Percentiles rank a stretch among this genome's conserved stretches.
These are phyloP conservation scores for Creontiades dilutus DNA, from an alignment of 2,888 invertebrate genomes.

Conservation along the genomic window DNA sequence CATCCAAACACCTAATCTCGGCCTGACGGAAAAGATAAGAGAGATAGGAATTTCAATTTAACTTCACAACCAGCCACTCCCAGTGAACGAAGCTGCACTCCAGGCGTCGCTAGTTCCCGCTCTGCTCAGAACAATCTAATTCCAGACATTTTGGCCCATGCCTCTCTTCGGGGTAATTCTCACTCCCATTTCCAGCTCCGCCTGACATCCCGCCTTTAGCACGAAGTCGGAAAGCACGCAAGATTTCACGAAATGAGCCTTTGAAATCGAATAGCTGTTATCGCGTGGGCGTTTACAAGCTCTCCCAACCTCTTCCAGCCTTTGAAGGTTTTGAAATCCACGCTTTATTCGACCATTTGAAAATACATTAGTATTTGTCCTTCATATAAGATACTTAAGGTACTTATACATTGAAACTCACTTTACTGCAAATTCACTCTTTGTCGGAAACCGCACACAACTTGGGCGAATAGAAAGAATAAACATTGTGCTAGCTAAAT, in stretches of 20 bases:
- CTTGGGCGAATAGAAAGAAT: too few species aligned
- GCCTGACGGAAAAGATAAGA: conserved; percentile 24
- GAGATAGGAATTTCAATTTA: conserved; percentile 42
- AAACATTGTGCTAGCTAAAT: too few species aligned
- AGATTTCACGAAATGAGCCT: conserved; percentile 22
- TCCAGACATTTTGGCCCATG: conserved; percentile 20
- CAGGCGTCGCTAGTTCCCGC: not conserved
- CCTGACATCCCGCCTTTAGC: conserved; percentile 7
- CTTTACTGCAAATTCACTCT: too few species aligned
- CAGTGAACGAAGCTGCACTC: conserved; percentile 24
- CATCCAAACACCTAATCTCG: not conserved
- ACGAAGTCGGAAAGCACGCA: conserved; percentile 27
- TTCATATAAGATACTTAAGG: too few species aligned
- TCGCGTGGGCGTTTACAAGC: not conserved
- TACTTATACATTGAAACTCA: too few species aligned
- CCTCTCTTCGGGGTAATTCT: not conserved
- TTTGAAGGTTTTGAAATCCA: not conserved
- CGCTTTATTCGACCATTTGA: too few species aligned
- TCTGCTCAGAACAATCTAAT: conserved; percentile 28
- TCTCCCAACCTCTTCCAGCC: not conserved
- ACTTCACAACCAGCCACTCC: conserved; percentile 18
- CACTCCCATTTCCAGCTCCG: conserved; percentile 3
- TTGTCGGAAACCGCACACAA: too few species aligned
- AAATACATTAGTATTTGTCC: too few species aligned
- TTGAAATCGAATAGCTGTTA: conserved; percentile 20